Evolutionary conservation across 1,140 invertebrate genomes (phyloP), one percentile per base, ranked within the genome.

Genomic region (Trialeurodes vaporariorum): DNA sequence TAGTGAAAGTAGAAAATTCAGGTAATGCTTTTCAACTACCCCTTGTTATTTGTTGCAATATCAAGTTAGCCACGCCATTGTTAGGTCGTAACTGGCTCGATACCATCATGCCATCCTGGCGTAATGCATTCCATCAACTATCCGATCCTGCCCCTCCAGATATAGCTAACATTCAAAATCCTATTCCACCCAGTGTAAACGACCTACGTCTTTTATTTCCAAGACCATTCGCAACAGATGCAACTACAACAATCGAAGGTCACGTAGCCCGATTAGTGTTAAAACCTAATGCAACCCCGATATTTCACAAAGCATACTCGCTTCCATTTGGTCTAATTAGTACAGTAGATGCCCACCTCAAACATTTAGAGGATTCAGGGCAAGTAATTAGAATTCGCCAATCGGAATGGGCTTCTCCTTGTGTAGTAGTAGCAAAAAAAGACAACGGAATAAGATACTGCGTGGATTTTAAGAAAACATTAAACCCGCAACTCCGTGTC

Each of bases 381-480:
- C 5, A 61, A 61, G 25, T 61, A 22, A 61, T 61, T n/a, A 22
- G 22, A 61, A 25, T 61, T 11, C 60, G 60, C n/a, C 60, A 61
- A 11, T 22, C 60, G n/a, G 71, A 76, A 60, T 78, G 75, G 77
- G 76, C 76, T 23, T 70, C 76, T 2, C 78, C 77, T 1, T 70
- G 81, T 5, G 77, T 83, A 0, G 69, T 78, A 0, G 79, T 83
- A 1, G 72, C 75, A 65, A 84, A 83, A 70, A 73, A 75, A 63
- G 73, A 79, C 70, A 75, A 73, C 11, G 68, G 68, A 64, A 70
- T 75, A 34, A 68, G 80, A 27, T 72, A 82, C 61, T 81, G 80
- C 73, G 75, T 75, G 0, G 80, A 81, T 72, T 82, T 76, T 71
- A 77, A 79, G 67, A 71, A 69, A 34, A 78, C 78, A 1, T 66